These are phyloP conservation scores for Acrossocheilus wenchowensis DNA, from an alignment of 2,797 vertebrate genomes.

Conservation along the genomic window DNA sequence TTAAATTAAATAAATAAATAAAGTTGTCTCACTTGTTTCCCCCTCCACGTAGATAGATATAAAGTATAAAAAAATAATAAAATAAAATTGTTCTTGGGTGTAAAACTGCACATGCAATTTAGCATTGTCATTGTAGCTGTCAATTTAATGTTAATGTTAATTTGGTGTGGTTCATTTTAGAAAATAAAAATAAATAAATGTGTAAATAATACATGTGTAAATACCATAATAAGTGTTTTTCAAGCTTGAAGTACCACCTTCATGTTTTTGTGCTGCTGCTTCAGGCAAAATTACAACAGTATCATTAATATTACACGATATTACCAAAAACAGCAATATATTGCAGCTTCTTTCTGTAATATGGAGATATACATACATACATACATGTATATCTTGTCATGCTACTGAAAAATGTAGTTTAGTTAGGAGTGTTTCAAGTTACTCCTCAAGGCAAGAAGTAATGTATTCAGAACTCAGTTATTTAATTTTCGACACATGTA, in stretches of 20 bases:
- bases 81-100: not conserved
- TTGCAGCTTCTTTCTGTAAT: not conserved
- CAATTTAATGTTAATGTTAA: not conserved
- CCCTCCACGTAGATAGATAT: no score
- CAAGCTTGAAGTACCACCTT: not conserved
- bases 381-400: no score
- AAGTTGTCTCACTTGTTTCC: no score
- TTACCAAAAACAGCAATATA: not conserved
- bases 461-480: not conserved
- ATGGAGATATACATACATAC: no score
- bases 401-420: not conserved
- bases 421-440: not conserved
- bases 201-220: not conserved
- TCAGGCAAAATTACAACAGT: no score
- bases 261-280: not conserved
- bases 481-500: conserved; percentile 21
- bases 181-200: not conserved
- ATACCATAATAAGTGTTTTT: not conserved
- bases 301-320: not conserved
- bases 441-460: not conserved
- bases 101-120: not conserved
- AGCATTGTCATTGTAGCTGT: not conserved
- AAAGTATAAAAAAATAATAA: no score
- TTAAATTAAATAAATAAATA: no score
- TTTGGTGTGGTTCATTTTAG: no score